Evolutionary conservation across 1,140 invertebrate genomes (phyloP).

Genomic region (Bombus superbus): DNA sequence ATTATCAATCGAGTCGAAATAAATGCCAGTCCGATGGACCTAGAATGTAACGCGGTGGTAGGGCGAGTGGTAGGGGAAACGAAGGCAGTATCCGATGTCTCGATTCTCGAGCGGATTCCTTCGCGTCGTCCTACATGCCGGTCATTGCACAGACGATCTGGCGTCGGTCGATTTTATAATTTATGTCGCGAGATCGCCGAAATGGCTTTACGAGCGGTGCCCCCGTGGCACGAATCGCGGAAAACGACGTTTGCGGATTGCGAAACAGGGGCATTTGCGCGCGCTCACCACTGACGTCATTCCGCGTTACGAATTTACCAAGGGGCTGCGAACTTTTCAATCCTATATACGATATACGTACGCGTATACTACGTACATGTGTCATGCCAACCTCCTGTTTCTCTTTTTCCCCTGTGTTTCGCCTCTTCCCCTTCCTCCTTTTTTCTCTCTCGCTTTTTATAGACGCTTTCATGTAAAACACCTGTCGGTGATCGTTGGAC

Average conservation of each 20-base stretch:
- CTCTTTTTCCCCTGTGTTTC: neutral
- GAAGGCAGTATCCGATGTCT: neutral
- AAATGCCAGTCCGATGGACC: slow-evolving; percentile 1
- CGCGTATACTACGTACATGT: too few relatives aligned
- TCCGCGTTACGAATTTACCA: slow-evolving; percentile 11
- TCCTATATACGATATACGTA: neutral
- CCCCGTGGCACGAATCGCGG: slow-evolving; percentile 37
- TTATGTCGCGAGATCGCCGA: slow-evolving; percentile 38
- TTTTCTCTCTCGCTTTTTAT: neutral
- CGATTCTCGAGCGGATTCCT: slow-evolving; percentile 10
- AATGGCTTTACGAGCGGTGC: slow-evolving; percentile 20
- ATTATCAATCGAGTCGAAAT: slow-evolving; percentile 7
- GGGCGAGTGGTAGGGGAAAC: neutral
- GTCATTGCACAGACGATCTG: slow-evolving; percentile 37
- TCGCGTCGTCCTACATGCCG: slow-evolving; percentile 9
- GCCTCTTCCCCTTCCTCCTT: neutral
- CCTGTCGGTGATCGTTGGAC: neutral
- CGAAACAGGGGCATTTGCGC: slow-evolving; percentile 37
- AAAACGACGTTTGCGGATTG: slow-evolving; percentile 22
- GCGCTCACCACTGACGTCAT: slow-evolving; percentile 32
- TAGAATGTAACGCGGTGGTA: neutral
- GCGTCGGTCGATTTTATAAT: slow-evolving; percentile 47
- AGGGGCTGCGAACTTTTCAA: slow-evolving; percentile 8
- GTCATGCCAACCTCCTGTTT: neutral
- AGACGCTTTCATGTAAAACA: neutral